Base-by-base conservation (phyloP, 92 coral and sea anemone genomes). In the Actinostola sp. region DNA sequence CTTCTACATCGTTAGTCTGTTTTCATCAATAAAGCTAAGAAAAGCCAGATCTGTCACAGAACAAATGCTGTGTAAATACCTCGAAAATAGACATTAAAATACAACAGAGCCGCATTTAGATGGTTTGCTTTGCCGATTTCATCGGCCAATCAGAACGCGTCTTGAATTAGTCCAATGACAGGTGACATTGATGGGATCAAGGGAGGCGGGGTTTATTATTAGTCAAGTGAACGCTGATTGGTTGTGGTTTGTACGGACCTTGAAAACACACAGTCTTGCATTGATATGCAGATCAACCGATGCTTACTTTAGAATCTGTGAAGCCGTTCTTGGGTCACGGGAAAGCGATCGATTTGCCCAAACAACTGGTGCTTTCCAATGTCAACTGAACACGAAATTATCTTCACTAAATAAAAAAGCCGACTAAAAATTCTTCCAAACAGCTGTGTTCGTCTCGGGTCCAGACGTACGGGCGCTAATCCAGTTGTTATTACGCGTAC, bases 151-250 rank as follows among this genome's bases (percentile, higher is more conserved):
- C 72, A 69, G 62, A 70, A 27, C 59, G 25, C 77, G 67, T 66
- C 30, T 66, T 72, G 78, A 91, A 90, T 80, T 90, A 82, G 75
- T 67, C 67, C 81, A 90, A 85, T 91, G 97, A 90, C 93, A 91
- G 92, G 75, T 93, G 91, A 76, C 77, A 82, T 81, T 73, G 82
- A 87, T 34, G 66, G 49, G 73, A 63, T 77, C 61, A 60, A 79
- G 38, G 68, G 72, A 76, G 99, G 99, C 95, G 97, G 86, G 95
- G 93, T 73, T 49, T 81, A 85, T 88, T 88, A 91, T 88, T 87
- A 85, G 87, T 79, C 67, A 65, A 75, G 68, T 24, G 58, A 66
- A 31, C 46, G 50, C 70, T 92, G 92, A 95, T 95, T 95, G 99
- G 99, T 65, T 65, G 66, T 34, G 23, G 60, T 61, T 24, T 42